Conservation (phyloP, 2,797 vertebrate genomes). For the Enteromius argenteus region DNA sequence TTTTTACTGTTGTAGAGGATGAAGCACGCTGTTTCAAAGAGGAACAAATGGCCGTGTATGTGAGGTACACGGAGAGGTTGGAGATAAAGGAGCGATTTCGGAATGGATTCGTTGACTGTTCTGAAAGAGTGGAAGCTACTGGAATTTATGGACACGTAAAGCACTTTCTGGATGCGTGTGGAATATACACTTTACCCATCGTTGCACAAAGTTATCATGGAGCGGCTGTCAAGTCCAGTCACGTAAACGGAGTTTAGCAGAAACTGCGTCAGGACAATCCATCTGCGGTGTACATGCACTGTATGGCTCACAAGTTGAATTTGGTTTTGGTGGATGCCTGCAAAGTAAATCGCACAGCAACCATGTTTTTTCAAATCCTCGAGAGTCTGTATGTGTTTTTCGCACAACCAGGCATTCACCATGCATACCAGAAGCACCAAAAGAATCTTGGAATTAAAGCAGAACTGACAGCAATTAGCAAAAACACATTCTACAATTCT, state of each 20-base stretch:
- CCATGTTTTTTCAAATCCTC: constrained; percentile 17
- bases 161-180: background rate
- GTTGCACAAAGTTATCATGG: background rate
- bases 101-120: constrained; percentile 4
- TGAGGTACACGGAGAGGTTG: background rate
- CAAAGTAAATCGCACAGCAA: constrained; percentile 16
- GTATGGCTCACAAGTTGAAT: constrained; percentile 13
- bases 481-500: no score
- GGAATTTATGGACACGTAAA: background rate
- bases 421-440: constrained; percentile 22
- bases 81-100: constrained; percentile 31
- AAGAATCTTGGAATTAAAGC: constrained; percentile 34
- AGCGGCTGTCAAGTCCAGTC: background rate
- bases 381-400: constrained; percentile 26
- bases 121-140: background rate
- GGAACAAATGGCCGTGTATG: constrained; percentile 14
- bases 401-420: constrained; percentile 20
- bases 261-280: constrained; percentile 6
- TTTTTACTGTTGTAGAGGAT: constrained; percentile 17
- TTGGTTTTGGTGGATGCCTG: constrained; percentile 13
- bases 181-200: background rate
- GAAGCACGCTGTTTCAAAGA: constrained; percentile 23
- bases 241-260: constrained; percentile 26
- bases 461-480: background rate
- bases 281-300: background rate